These are phyloP conservation scores for Beris morrisii DNA, from an alignment of 2,888 invertebrate species.

Conservation along the genomic window DNA sequence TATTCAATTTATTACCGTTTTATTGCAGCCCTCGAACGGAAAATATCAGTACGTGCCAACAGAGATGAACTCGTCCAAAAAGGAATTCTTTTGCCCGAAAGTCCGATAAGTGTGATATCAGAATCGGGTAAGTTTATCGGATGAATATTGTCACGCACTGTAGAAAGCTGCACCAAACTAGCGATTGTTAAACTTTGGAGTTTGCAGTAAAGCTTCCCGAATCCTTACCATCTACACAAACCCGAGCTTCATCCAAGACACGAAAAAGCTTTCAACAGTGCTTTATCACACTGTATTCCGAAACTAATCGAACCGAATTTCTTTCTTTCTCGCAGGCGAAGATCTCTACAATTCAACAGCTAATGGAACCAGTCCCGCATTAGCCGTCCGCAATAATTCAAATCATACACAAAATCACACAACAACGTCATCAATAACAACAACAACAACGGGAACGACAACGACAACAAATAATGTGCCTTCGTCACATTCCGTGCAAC, in stretches of 20 bases:
- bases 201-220: too few relatives aligned
- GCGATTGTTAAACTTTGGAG: too few relatives aligned
- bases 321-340: slow-evolving; percentile 47
- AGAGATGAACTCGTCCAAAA: slow-evolving; percentile 96
- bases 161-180: too few relatives aligned
- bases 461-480: slow-evolving; percentile 48
- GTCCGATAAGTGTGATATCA: slow-evolving; percentile 80
- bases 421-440: slow-evolving; percentile 51
- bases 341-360: slow-evolving; percentile 51
- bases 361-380: slow-evolving; percentile 52
- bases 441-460: slow-evolving; percentile 44
- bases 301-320: too few relatives aligned
- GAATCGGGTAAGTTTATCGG: slow-evolving; percentile 69
- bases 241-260: too few relatives aligned
- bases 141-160: too few relatives aligned
- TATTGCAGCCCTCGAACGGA: slow-evolving; percentile 85
- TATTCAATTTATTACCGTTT: background rate
- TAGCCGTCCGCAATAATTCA: slow-evolving; percentile 55
- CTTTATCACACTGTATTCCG: too few relatives aligned
- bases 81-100: slow-evolving; percentile 90
- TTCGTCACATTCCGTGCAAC: slow-evolving; percentile 55
- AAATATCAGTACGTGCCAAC: slow-evolving; percentile 97
- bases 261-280: too few relatives aligned
- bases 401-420: slow-evolving; percentile 26
- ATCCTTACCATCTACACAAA: too few relatives aligned